A percentile compares a stretch with the other conserved stretches of the same genome.
These are phyloP conservation scores for Homarus gammarus DNA, from an alignment of 2,888 invertebrate species.

Conservation along the genomic window DNA sequence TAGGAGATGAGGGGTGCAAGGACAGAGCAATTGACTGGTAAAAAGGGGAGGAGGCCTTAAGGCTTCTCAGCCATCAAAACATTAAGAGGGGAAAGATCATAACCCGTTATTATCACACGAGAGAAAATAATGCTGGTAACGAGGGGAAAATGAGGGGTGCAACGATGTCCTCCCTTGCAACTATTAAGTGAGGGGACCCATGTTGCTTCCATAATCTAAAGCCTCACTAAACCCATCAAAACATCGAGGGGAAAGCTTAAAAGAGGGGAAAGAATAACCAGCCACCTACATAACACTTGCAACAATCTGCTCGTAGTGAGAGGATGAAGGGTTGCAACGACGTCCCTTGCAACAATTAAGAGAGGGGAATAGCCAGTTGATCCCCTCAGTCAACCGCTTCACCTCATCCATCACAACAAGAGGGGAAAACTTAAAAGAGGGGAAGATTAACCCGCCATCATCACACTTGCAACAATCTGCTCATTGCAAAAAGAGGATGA, in stretches of 20 bases:
- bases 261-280: slow-evolving; percentile 19
- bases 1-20: neutral
- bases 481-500: slow-evolving; percentile 2
- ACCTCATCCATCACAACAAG: slow-evolving; percentile 33
- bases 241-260: neutral
- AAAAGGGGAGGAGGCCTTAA: neutral
- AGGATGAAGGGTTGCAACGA: slow-evolving; percentile 35
- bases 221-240: no score
- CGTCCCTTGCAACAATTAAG: slow-evolving; percentile 51
- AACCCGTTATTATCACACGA: no score
- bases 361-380: slow-evolving; percentile 4
- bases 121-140: no score
- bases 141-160: no score
- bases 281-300: slow-evolving; percentile 33
- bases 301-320: slow-evolving; percentile 49
- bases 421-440: neutral
- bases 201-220: no score
- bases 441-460: slow-evolving; percentile 23
- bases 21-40: no score
- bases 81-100: no score
- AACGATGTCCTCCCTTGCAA: no score
- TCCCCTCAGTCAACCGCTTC: slow-evolving; percentile 28
- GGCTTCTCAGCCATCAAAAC: neutral
- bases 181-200: no score
- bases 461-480: slow-evolving; percentile 51